Percentiles rank a stretch among this genome's conserved stretches.
phyloP scores from a whole-genome alignment of 2,888 invertebrate species.

The Drosophila quinaria region DNA sequence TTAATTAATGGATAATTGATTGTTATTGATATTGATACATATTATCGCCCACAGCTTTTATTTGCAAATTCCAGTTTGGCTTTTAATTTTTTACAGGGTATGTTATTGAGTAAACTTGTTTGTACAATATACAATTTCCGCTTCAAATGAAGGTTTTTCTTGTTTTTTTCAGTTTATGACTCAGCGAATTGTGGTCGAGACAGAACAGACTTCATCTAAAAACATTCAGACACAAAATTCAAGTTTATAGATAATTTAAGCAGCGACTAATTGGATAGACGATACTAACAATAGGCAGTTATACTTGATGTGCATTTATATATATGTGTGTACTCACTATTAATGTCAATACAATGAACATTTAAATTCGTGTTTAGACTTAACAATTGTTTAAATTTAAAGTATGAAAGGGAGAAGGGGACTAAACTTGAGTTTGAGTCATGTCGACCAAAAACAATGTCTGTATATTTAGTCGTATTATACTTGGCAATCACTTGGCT shows the following conservation, averaged over 20 bases:
- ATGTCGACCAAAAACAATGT: neutral
- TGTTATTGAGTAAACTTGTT: neutral
- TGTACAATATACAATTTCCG: conserved; percentile 7
- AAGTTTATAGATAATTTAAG: conserved; percentile 2
- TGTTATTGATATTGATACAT: neutral
- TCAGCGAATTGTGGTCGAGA: neutral
- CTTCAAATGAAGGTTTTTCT: conserved; percentile 4
- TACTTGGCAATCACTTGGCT: conserved; percentile 28
- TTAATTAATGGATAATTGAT: neutral
- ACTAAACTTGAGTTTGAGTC: conserved; percentile 4
- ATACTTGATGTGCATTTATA: neutral
- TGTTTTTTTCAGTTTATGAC: conserved; percentile 4
- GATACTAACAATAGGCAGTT: neutral
- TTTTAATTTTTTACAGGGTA: neutral
- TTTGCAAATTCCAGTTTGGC: neutral
- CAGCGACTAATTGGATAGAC: conserved; percentile 2
- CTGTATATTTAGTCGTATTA: neutral
- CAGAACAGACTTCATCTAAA: neutral
- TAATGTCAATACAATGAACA: conserved; percentile 19
- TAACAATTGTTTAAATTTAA: too few species aligned
- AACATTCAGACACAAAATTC: neutral
- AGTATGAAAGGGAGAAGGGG: conserved; percentile 14
- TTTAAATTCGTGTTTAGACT: conserved; percentile 21
- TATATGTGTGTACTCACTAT: neutral
- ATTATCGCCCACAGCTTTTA: neutral